Evolutionary conservation across 2,888 invertebrate genomes (phyloP).

Genomic region (Scaptomyza cyrtandrae): DNA sequence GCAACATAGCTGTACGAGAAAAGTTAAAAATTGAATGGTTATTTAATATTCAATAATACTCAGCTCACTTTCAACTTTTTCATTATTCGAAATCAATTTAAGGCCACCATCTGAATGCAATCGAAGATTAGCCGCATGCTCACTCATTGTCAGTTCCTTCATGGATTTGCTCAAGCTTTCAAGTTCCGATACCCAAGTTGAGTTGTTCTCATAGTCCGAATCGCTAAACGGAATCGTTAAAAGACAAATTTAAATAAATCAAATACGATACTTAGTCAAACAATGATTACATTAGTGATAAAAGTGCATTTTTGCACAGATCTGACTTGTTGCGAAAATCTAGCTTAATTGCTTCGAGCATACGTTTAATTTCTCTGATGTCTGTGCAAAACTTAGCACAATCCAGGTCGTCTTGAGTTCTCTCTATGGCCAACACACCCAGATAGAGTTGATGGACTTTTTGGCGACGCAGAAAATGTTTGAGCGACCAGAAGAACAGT

Average conservation of each 20-base stretch:
- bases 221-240: conserved; percentile 18
- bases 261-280: neutral
- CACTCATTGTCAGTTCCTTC: neutral
- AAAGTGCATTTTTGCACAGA: conserved; percentile 29
- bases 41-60: no score
- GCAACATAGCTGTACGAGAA: conserved; percentile 23
- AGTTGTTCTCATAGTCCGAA: conserved; percentile 21
- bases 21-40: no score
- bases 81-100: neutral
- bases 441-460: conserved; percentile 50
- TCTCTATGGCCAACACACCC: conserved; percentile 43
- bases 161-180: neutral
- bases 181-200: conserved; percentile 38
- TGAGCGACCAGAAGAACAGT: conserved; percentile 56
- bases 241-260: neutral
- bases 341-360: conserved; percentile 25
- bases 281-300: conserved; percentile 32
- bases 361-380: conserved; percentile 36
- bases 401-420: conserved; percentile 29
- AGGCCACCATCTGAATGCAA: accelerated
- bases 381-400: conserved; percentile 59
- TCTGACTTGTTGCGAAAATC: conserved; percentile 27
- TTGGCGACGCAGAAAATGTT: conserved; percentile 37
- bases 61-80: neutral
- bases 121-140: neutral